Evolutionary conservation across 2,888 invertebrate species (phyloP), one percentile per base, ranked within the genome.

Genomic region (Muscina levida): DNA sequence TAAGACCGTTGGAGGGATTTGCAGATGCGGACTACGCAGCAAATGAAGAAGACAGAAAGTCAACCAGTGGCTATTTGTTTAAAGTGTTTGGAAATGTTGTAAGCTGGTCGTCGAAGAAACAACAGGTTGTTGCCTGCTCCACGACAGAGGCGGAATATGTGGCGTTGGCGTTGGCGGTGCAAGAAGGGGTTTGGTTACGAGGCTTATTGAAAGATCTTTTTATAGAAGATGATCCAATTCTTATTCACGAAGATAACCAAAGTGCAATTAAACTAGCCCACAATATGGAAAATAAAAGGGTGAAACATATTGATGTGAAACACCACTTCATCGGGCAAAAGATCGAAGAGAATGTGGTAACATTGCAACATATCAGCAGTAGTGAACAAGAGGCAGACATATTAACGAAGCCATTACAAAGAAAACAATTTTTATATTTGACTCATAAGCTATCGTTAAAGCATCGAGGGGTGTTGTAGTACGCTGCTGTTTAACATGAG

Each of bases 61-160:
- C 78, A 13, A 74, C 53, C 10, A 79, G 79, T 0, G 77, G 82
- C 10, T 81, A 77, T 46, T 66, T 79, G 0, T 81, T 79, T 11
- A 74, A 67, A 26, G 17, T 81, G 59, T 22, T 8, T 62, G 15
- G 72, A 81, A 26, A 71, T 82, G 11, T 78, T 76, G 19, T 24
- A 44, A 42, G 17, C 31, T 83, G 83, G 80, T 68, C 46, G 1
- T 72, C 75, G 11, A 80, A 79, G 31, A 59, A 67, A 2, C 82
- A 82, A 24, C 65, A 68, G 13, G 80, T 75, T 37, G 75, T 83
- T 0, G 76, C 82, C 0, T 59, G 82, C n/a, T 82, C 82, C 5
- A 77, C 77, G 19, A 73, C 83, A 1, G 82, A 82, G 39, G 80
- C 84, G 0, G 80, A 84, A 42, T 84, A 77, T 24, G 79, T 83